Evolutionary conservation across 30 jellyfish, hydroid and myxozoan genomes (phyloP), one percentile per base, ranked within the genome.

Genomic region (Turritopsis dohrnii): DNA sequence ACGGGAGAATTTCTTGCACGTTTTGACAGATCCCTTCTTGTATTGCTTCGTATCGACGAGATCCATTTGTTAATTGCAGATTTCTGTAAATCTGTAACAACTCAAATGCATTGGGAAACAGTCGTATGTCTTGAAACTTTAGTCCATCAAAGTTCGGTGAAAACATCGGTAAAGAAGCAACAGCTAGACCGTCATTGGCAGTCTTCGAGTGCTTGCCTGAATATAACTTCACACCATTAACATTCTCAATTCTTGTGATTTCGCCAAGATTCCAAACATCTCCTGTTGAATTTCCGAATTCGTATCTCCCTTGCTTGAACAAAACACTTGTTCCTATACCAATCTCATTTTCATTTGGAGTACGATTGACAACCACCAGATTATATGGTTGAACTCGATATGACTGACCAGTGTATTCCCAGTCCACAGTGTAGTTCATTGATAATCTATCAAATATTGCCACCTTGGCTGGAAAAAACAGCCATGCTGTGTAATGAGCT

Each of bases 231-330:
- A 5, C 8, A 17, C 76, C 76, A 66, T 17, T 17, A 66, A n/a
- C n/a, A n/a, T n/a, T 17, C 4, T 17, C 76, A 66, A 66, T 66
- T 8, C 17, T 66, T 7, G 7, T 66, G 4, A 66, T 66, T 17
- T 66, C 76, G 76, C 76, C 76, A 7, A 66, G 76, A 66, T 66
- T 66, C 76, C 76, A 66, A 26, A 66, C 76, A 66, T 66, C 76
- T n/a, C n/a, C n/a, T 66, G 29, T 26, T 66, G 76, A n/a, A 8
- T 26, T 26, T 9, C 76, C 76, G 30, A 3, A 26, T 66, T 17
- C 16, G 17, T 66, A 66, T n/a, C 9, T 66, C 8, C 76, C 76
- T 66, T 66, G 76, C 17, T 66, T 66, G 76, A 66, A 66, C 29
- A 66, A 17, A 26, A 66, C 17, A 66, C 76, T 66, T 66, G 76